A percentile compares a stretch with the other conserved stretches of the same genome.
Conservation (phyloP, 1,140 invertebrate species). For the Drosophila paulistorum region DNA sequence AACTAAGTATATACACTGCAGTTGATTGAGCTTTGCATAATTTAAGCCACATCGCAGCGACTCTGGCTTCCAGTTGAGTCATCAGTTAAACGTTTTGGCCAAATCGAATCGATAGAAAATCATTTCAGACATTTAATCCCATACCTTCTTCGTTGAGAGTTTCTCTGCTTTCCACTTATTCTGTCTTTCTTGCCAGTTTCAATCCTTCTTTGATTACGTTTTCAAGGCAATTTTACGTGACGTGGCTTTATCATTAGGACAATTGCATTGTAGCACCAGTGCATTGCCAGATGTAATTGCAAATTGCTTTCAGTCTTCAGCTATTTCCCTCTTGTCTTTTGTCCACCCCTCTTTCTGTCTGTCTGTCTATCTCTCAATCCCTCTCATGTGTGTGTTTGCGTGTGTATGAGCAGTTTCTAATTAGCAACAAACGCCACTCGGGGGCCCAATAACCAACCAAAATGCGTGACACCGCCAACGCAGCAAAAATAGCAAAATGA, state of each 20-base stretch:
- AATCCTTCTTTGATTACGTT: conserved; percentile 15
- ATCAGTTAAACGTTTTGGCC: conserved; percentile 54
- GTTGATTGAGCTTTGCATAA: conserved; percentile 69
- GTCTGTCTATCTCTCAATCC: neutral
- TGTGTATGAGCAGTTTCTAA: conserved; percentile 58
- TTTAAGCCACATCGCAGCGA: conserved; percentile 39
- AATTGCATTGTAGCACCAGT: conserved; percentile 28
- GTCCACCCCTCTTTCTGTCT: neutral
- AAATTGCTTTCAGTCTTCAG: conserved; percentile 32
- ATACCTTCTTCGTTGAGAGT: neutral
- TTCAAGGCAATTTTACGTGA: conserved; percentile 29
- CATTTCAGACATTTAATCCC: conserved; percentile 23
- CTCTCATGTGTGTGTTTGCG: conserved; percentile 8
- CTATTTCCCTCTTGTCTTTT: neutral
- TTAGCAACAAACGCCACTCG: conserved; percentile 69
- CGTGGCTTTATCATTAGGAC: conserved; percentile 28
- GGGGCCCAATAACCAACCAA: conserved; percentile 64
- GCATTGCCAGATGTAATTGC: conserved; percentile 60
- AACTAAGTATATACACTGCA: conserved; percentile 24
- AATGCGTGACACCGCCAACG: conserved; percentile 51
- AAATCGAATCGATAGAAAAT: conserved; percentile 47
- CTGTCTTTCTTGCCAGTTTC: neutral
- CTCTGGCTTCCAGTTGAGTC: conserved; percentile 12
- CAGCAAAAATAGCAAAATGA: conserved; percentile 46
- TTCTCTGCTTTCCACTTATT: conserved; percentile 3